Evolutionary conservation across 2,888 invertebrate species (phyloP).

Genomic region (Xanthorhoe designata): DNA sequence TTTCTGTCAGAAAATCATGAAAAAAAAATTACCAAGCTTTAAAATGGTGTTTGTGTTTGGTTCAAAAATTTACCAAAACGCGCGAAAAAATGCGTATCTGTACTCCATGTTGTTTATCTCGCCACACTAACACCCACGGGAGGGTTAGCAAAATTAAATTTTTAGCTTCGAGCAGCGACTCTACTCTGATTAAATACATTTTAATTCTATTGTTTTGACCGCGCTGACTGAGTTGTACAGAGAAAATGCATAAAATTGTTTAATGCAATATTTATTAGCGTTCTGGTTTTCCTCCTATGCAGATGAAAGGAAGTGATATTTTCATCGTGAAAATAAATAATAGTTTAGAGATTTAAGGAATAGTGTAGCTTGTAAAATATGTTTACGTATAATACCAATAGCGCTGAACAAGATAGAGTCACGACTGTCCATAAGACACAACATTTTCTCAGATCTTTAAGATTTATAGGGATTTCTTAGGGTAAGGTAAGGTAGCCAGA

Average conservation of each 20-base stretch:
- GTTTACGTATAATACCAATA: no score
- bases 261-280: neutral
- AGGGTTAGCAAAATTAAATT: slow-evolving; percentile 24
- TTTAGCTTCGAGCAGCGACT: slow-evolving; percentile 13
- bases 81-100: neutral
- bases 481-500: no score
- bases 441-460: no score
- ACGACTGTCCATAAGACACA: no score
- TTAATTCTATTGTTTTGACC: slow-evolving; percentile 10
- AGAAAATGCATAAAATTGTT: neutral
- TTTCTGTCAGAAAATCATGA: no score
- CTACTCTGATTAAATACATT: slow-evolving; percentile 21
- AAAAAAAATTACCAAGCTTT: neutral
- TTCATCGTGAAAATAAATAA: no score
- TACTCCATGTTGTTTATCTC: slow-evolving; percentile 8
- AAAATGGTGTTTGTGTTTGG: neutral
- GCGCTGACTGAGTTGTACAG: neutral
- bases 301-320: no score
- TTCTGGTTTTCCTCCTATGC: no score
- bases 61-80: slow-evolving; percentile 1
- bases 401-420: no score
- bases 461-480: no score
- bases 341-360: no score
- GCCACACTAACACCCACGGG: slow-evolving; percentile 12
- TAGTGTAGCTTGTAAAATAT: no score